phyloP scores from a whole-genome alignment of 2,888 invertebrate genomes.

The Adelognathus sp. region DNA sequence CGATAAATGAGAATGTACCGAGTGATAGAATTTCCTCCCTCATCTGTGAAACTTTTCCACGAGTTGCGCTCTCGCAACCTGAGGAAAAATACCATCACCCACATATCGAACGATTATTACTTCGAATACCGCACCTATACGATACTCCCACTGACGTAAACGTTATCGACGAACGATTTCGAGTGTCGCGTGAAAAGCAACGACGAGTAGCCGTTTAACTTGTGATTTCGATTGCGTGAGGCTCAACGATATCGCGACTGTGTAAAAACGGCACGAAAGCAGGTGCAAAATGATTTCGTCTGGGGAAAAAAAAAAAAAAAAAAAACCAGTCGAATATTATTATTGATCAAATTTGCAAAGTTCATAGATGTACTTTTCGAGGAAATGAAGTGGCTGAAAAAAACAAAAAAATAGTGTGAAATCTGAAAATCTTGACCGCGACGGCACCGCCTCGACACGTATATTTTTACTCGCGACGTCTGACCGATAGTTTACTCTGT shows the following conservation, averaged over 20 bases:
- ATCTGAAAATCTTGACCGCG: not conserved
- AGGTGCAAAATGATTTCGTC: not conserved
- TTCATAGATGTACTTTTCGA: not conserved
- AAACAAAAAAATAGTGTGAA: not conserved
- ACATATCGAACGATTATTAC: not conserved
- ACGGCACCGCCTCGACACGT: conserved; percentile 6
- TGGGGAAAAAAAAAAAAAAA: not conserved
- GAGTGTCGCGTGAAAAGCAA: not conserved
- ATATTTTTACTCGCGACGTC: conserved; percentile 10
- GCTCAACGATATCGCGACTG: not conserved
- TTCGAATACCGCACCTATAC: too few relatives aligned
- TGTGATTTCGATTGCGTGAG: not conserved
- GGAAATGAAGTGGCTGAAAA: not conserved
- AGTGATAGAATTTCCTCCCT: not conserved
- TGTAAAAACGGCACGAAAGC: not conserved
- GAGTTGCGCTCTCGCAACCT: not conserved
- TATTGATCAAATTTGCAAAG: not conserved
- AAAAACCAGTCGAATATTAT: not conserved
- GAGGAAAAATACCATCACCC: not conserved
- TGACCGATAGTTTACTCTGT: conserved; percentile 40
- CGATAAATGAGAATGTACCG: not conserved
- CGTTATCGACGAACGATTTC: conserved; percentile 15
- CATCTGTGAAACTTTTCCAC: not conserved
- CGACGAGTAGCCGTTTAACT: not conserved
- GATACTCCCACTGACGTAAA: not conserved